phyloP scores from a whole-genome alignment of 2,888 invertebrate species.

The Microctonus hyperodae region DNA sequence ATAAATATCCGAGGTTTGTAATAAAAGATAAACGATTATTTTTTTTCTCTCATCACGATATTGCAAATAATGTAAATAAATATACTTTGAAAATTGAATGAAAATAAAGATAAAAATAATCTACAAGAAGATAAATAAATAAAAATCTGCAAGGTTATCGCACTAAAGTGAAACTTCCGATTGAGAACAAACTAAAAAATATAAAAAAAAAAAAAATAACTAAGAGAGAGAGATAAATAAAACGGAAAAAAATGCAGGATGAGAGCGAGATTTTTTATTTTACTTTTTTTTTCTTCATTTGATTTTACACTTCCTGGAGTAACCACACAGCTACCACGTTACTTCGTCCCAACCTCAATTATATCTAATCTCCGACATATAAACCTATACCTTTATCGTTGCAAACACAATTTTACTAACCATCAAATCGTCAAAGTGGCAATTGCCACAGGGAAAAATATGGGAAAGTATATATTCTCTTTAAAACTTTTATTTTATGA shows the following conservation, averaged over 20 bases:
- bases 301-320: not conserved
- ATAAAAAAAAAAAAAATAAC: not conserved
- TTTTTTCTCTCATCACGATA: too few species aligned
- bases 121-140: not conserved
- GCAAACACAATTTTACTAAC: not conserved
- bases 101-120: not conserved
- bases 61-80: not conserved
- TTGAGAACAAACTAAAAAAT: not conserved
- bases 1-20: not conserved
- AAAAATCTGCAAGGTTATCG: not conserved
- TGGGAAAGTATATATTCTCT: not conserved
- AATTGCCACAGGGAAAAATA: not conserved
- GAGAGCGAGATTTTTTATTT: not conserved
- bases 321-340: constrained; percentile 23
- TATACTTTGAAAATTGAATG: not conserved
- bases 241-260: not conserved
- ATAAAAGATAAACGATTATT: too few species aligned
- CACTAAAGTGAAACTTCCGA: not conserved
- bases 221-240: not conserved
- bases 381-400: not conserved
- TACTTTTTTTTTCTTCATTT: not conserved
- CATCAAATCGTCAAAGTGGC: not conserved
- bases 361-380: constrained; percentile 8
- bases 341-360: constrained; percentile 9
- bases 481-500: constrained; percentile 6